A percentile compares a stretch with the other conserved stretches of the same genome.
Evolutionary conservation across 2,113 vertebrate genomes (phyloP).

Genomic region (Vulpes ferrilata): DNA sequence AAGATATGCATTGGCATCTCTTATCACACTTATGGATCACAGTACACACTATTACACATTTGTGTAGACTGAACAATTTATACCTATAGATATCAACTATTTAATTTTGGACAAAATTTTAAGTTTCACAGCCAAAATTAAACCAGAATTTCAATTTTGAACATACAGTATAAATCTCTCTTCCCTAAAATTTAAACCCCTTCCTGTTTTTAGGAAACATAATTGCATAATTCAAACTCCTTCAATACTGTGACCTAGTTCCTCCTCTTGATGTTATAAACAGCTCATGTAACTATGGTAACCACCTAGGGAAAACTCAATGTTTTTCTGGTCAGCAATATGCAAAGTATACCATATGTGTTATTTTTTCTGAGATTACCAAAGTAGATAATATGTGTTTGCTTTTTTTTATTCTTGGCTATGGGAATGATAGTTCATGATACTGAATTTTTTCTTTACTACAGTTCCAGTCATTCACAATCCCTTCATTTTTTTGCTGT

Average conservation of each 20-base stretch:
- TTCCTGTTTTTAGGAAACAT: slow-evolving; percentile 69
- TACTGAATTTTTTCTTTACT: slow-evolving; percentile 42
- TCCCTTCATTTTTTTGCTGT: slow-evolving; percentile 44
- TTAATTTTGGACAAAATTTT: slow-evolving; percentile 48
- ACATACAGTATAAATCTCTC: slow-evolving; percentile 40
- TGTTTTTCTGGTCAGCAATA: slow-evolving; percentile 82
- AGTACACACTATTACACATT: background rate
- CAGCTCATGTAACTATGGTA: slow-evolving; percentile 80
- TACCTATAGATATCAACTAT: background rate
- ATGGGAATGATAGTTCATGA: slow-evolving; percentile 47
- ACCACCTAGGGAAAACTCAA: slow-evolving; percentile 77
- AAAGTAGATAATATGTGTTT: slow-evolving; percentile 60
- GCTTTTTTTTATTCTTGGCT: slow-evolving; percentile 41
- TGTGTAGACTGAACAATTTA: slow-evolving; percentile 21
- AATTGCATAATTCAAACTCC: slow-evolving; percentile 80
- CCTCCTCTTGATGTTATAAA: slow-evolving; percentile 80
- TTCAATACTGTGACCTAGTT: slow-evolving; percentile 81
- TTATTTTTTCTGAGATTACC: slow-evolving; percentile 64
- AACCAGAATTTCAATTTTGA: slow-evolving; percentile 51
- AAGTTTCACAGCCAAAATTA: slow-evolving; percentile 58
- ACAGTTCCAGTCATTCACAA: background rate
- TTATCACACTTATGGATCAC: background rate
- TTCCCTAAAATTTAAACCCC: slow-evolving; percentile 53
- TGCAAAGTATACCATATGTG: slow-evolving; percentile 74
- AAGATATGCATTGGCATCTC: background rate